A percentile compares a stretch with the other conserved stretches of the same genome.
phyloP scores from a whole-genome alignment of 1,140 invertebrate genomes.

The Paraescarpia echinospica region DNA sequence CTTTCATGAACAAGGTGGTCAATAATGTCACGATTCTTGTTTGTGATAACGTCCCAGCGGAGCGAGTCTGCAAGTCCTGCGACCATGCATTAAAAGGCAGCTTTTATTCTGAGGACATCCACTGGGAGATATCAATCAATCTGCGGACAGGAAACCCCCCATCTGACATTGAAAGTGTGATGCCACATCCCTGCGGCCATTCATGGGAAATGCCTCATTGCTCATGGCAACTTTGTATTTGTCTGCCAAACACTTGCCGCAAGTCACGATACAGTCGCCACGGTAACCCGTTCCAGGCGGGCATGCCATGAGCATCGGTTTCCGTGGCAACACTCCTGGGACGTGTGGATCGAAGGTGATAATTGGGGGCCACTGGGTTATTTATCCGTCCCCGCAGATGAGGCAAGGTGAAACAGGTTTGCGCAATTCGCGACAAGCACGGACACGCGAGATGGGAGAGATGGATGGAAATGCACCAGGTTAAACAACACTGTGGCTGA shows the following conservation, averaged over 20 bases:
- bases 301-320: not conserved
- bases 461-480: not conserved
- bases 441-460: not conserved
- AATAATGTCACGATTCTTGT: not conserved
- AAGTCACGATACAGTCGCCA: not conserved
- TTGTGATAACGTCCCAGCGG: not conserved
- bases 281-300: not conserved
- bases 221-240: not conserved
- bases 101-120: not conserved
- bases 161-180: not conserved
- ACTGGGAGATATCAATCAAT: constrained; percentile 8
- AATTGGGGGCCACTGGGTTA: constrained; percentile 17
- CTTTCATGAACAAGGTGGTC: not conserved
- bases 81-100: not conserved
- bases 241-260: not conserved
- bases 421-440: not conserved
- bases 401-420: not conserved
- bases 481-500: not conserved
- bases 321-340: constrained; percentile 6
- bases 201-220: not conserved
- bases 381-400: constrained; percentile 7
- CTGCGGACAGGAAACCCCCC: not conserved
- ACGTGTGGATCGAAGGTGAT: constrained; percentile 6
- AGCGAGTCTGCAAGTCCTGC: not conserved
- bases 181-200: not conserved